Base-by-base conservation (phyloP, 2,113 vertebrate genomes). In the Benitochromis conjunctus region DNA sequence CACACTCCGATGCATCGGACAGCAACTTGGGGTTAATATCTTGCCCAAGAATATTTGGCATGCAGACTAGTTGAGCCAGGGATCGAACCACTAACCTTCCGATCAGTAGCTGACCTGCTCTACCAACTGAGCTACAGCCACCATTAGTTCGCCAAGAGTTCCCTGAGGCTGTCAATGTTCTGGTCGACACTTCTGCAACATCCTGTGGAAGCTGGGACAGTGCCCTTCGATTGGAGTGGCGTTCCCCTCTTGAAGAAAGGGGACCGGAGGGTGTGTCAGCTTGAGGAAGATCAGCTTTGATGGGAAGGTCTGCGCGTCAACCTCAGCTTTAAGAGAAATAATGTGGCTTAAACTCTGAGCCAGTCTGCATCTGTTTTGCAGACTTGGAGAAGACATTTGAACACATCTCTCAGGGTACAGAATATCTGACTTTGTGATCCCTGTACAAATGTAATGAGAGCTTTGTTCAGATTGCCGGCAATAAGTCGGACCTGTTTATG, bases 221-320 rank as follows among this genome's bases (percentile, higher is more conserved):
- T 66, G 36, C 1, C 7, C 62, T 66, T 66, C 5, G 62, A 41
- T 12, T 66, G 36, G 62, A 66, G 1, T 24, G 62, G 34, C 2
- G 4, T n/a, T 21, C 6, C 0, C 19, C 0, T 36, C 38, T 64
- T 0, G 9, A 64, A 64, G 60, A 64, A 64, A n/a, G 36, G 7
- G 11, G 36, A 24, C 36, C 0, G 2, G 36, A 66, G 62, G 62
- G n/a, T 9, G 62, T 66, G 62, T 24, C 43, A 6, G 5, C 13
- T 6, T 66, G 0, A n/a, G 2, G 0, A 41, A 21, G n/a, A 66
- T 24, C 36, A 9, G 7, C 36, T 41, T 66, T 41, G 11, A 21
- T 24, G 19, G 34, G 36, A 41, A 66, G 36, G 36, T 66, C 36
- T 24, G 62, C 41, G 7, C 7, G n/a, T 41, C 4, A 66, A 41